Evolutionary conservation across 1,140 invertebrate species (phyloP).

Genomic region (Drosophila baimaii): DNA sequence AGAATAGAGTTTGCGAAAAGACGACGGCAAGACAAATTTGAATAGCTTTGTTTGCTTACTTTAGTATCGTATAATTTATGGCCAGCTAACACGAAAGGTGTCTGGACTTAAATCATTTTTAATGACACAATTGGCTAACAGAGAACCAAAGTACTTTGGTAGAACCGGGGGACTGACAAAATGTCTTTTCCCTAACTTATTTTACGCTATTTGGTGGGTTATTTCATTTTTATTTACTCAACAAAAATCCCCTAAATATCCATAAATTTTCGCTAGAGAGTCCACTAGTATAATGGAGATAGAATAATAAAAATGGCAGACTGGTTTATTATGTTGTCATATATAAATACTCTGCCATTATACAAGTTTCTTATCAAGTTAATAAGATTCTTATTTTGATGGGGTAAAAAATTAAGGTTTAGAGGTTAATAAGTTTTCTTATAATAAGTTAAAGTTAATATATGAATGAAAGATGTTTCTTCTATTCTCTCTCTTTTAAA

Average conservation of each 20-base stretch:
- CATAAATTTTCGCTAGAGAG: constrained; percentile 7
- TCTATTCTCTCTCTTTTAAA: too few relatives aligned
- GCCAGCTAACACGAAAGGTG: constrained; percentile 48
- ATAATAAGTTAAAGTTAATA: too few relatives aligned
- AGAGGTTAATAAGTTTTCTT: too few relatives aligned
- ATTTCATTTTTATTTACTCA: constrained; percentile 10
- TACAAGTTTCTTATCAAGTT: neutral
- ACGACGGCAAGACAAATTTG: constrained; percentile 27
- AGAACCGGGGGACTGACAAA: neutral
- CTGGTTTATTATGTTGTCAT: neutral
- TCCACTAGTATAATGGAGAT: constrained; percentile 15
- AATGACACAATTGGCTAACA: constrained; percentile 22
- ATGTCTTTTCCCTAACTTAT: neutral
- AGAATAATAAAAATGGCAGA: constrained; percentile 3
- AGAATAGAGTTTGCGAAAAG: constrained; percentile 21
- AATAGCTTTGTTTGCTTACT: constrained; percentile 28
- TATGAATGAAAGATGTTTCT: too few relatives aligned
- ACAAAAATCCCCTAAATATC: constrained; percentile 21
- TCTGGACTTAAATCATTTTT: constrained; percentile 46
- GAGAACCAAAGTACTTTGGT: constrained; percentile 23
- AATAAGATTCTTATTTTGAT: too few relatives aligned
- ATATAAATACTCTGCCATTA: constrained; percentile 10
- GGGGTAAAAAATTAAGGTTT: too few relatives aligned
- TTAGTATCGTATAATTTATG: constrained; percentile 31
- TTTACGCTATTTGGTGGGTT: constrained; percentile 5